These are phyloP conservation scores for Dryoscopus gambensis DNA, from an alignment of 2,113 vertebrate species.

Conservation along the genomic window DNA sequence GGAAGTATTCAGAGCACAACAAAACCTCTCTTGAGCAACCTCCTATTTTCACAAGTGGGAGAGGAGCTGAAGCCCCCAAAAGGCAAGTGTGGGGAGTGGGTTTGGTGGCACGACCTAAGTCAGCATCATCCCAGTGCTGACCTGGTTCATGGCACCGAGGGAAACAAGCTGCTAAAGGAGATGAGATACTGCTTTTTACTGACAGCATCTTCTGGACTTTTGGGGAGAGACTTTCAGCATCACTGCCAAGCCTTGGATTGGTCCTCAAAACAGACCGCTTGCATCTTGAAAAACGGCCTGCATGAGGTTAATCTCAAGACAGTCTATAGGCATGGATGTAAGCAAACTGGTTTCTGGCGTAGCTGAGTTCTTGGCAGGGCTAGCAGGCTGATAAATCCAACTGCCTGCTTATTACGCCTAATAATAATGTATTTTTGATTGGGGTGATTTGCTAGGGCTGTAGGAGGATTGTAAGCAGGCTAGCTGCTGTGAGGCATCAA, in stretches of 20 bases:
- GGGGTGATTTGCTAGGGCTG: background rate
- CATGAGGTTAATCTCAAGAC: background rate
- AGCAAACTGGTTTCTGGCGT: background rate
- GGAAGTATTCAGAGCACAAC: background rate
- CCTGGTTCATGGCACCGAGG: background rate
- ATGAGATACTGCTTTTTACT: background rate
- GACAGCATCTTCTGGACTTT: background rate
- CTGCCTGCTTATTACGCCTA: background rate
- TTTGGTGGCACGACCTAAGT: background rate
- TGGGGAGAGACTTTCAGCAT: background rate
- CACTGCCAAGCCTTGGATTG: background rate
- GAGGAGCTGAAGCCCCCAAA: background rate
- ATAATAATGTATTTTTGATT: background rate
- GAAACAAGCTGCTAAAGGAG: background rate
- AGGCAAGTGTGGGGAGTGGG: background rate
- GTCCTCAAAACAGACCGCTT: background rate
- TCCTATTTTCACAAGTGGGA: background rate
- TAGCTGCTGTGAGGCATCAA: background rate
- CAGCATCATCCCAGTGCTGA: background rate
- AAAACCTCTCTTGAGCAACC: background rate
- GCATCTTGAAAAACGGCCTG: background rate
- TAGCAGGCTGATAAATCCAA: background rate
- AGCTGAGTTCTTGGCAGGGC: background rate
- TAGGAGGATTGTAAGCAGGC: background rate
- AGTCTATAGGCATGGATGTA: fast-evolving